These are phyloP conservation scores for Centroberyx gerrardi DNA, from an alignment of 2,797 vertebrate genomes.

Conservation along the genomic window DNA sequence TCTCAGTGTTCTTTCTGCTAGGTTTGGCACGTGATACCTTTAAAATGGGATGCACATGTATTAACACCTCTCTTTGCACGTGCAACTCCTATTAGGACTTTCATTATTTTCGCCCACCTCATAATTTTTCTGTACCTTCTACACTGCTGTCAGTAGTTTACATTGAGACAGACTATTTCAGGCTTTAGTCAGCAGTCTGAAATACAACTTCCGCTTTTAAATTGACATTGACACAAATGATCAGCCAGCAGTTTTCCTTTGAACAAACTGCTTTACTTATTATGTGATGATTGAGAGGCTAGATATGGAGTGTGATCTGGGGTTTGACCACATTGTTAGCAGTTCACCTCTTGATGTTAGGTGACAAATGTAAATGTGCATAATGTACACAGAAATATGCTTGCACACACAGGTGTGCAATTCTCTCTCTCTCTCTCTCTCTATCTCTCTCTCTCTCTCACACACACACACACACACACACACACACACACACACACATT, in stretches of 20 bases:
- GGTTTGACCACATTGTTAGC: neutral
- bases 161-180: neutral
- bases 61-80: constrained; percentile 51
- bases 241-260: constrained; percentile 6
- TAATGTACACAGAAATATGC: neutral
- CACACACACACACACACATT: neutral
- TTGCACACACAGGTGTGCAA: neutral
- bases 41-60: constrained; percentile 52
- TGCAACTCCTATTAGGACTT: constrained; percentile 52
- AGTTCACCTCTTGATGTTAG: too few relatives aligned
- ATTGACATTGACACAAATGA: neutral
- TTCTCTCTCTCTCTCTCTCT: too few relatives aligned
- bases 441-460: too few relatives aligned
- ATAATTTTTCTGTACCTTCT: constrained; percentile 12
- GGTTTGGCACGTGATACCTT: constrained; percentile 53
- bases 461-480: constrained; percentile 21
- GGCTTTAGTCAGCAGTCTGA: constrained; percentile 27
- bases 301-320: neutral
- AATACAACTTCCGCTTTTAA: neutral
- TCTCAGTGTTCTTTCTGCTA: constrained; percentile 40
- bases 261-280: neutral
- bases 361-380: neutral
- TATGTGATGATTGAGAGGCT: neutral
- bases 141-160: constrained; percentile 2
- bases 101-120: constrained; percentile 36